A percentile compares a stretch with the other conserved stretches of the same genome.
These are phyloP conservation scores for Girardia tigrina DNA, from an alignment of 2,888 invertebrate species.

Conservation along the genomic window DNA sequence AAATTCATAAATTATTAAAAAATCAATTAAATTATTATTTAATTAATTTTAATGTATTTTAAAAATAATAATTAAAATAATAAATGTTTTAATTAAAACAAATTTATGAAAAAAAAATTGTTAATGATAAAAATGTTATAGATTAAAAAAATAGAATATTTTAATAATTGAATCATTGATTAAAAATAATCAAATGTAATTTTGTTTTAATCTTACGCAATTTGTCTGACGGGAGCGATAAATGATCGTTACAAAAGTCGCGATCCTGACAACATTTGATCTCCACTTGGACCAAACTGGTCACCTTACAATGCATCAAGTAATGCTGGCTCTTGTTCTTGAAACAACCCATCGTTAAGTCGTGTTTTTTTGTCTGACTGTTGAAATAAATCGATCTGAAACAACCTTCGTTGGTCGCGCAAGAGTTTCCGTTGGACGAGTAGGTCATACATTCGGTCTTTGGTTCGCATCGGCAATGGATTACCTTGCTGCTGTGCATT, in stretches of 20 bases:
- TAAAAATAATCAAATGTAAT: no score
- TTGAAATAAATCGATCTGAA: background rate
- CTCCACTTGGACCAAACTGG: background rate
- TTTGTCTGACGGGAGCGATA: background rate
- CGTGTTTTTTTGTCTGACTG: background rate
- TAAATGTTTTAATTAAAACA: no score
- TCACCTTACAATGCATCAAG: background rate
- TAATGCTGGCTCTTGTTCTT: background rate
- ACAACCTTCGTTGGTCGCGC: background rate
- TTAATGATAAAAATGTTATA: no score
- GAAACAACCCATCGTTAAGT: background rate
- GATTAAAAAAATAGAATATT: no score
- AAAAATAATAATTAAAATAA: no score
- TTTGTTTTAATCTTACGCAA: background rate
- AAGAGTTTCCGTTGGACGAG: background rate
- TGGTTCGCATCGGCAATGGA: background rate
- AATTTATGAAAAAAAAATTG: no score
- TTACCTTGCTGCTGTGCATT: background rate
- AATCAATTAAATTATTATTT: no score
- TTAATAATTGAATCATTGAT: no score
- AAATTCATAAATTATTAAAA: no score
- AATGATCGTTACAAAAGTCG: background rate
- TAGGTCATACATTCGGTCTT: background rate
- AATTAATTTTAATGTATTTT: no score
- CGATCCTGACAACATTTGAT: conserved; percentile 18